These are phyloP conservation scores for Nematolebias whitei DNA, from an alignment of 2,113 vertebrate genomes.

Conservation along the genomic window DNA sequence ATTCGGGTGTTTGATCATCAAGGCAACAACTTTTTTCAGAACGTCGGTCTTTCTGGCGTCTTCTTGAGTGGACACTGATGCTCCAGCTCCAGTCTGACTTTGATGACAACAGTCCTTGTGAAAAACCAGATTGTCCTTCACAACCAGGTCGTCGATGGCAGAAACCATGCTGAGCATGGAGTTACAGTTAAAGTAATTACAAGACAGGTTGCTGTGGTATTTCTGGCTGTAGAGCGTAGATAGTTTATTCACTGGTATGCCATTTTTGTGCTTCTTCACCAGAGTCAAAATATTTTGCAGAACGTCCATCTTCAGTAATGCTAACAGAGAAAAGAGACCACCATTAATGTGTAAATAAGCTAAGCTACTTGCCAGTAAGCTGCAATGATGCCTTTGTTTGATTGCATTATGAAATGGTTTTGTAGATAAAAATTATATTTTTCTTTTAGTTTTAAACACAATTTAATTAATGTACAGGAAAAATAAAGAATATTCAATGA, in stretches of 20 bases:
- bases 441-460: no score
- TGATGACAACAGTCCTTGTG: conserved; percentile 28
- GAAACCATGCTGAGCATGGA: conserved; percentile 52
- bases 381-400: background rate
- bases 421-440: no score
- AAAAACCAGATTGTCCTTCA: conserved; percentile 48
- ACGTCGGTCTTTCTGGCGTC: background rate
- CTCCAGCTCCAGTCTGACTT: background rate
- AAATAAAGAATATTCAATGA: no score
- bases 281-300: conserved; percentile 55
- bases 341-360: background rate
- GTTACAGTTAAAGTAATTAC: conserved; percentile 47
- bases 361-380: background rate
- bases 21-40: conserved; percentile 44
- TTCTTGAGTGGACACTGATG: background rate
- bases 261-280: conserved; percentile 54
- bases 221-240: conserved; percentile 40
- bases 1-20: conserved; percentile 51
- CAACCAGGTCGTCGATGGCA: conserved; percentile 54
- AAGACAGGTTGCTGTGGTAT: conserved; percentile 56
- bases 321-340: conserved; percentile 17
- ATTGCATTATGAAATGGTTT: no score
- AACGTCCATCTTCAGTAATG: conserved; percentile 45
- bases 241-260: conserved; percentile 64
- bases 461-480: no score